phyloP scores from a whole-genome alignment of 2,113 vertebrate species.

The Poecile atricapillus region DNA sequence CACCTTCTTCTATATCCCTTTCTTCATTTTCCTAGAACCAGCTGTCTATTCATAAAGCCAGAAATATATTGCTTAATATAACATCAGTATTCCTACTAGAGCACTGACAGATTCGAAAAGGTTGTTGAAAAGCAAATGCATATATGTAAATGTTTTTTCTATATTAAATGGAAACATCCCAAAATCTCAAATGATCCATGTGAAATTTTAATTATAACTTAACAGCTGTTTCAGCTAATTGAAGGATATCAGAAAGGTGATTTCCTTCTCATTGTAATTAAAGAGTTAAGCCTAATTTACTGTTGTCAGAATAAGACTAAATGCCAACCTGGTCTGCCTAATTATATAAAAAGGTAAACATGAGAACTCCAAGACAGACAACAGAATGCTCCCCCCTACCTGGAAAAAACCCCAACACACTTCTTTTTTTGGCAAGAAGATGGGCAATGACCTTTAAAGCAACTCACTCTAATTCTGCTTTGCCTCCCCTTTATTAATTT shows the following conservation, averaged over 20 bases:
- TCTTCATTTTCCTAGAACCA: constrained; percentile 53
- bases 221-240: constrained; percentile 81
- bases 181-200: constrained; percentile 80
- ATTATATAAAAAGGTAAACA: constrained; percentile 72
- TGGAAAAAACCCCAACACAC: not conserved
- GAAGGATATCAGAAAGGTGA: constrained; percentile 77
- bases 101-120: constrained; percentile 63
- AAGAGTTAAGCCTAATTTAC: constrained; percentile 82
- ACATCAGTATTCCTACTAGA: constrained; percentile 56
- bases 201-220: constrained; percentile 83
- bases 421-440: not conserved
- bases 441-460: constrained; percentile 44
- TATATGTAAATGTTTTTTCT: constrained; percentile 74
- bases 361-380: constrained; percentile 42
- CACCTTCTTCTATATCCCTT: constrained; percentile 9
- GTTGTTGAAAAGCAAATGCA: constrained; percentile 67
- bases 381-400: not conserved
- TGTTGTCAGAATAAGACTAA: constrained; percentile 77
- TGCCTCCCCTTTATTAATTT: constrained; percentile 35
- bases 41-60: constrained; percentile 50
- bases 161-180: constrained; percentile 79
- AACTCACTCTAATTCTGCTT: not conserved
- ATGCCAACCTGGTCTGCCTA: constrained; percentile 72
- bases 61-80: constrained; percentile 52
- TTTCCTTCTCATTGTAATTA: constrained; percentile 78